These are phyloP conservation scores for Drosophila quinaria DNA, from an alignment of 2,888 invertebrate genomes.

Conservation along the genomic window DNA sequence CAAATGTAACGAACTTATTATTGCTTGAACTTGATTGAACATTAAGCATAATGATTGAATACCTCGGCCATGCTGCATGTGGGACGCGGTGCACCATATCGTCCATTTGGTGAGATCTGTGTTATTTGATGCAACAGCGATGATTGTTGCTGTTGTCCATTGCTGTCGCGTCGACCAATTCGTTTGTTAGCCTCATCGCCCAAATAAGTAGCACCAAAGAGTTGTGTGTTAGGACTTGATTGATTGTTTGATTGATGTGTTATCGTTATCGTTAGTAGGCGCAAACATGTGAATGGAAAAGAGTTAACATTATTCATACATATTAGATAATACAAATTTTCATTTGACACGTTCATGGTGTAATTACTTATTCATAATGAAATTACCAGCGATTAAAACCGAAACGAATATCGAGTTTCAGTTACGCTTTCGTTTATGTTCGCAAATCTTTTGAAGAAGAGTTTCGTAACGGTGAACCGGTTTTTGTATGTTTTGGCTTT, in stretches of 20 bases:
- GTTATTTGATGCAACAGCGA: slow-evolving; percentile 79
- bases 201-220: slow-evolving; percentile 85
- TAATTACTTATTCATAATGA: not conserved
- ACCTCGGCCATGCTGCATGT: slow-evolving; percentile 90
- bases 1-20: not conserved
- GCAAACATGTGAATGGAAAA: slow-evolving; percentile 69
- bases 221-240: slow-evolving; percentile 85
- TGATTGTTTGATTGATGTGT: slow-evolving; percentile 31
- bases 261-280: slow-evolving; percentile 65
- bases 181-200: slow-evolving; percentile 81
- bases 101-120: slow-evolving; percentile 86
- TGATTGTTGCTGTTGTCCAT: slow-evolving; percentile 30
- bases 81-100: slow-evolving; percentile 89
- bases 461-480: too few relatives aligned
- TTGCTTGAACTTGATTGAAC: not conserved
- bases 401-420: too few relatives aligned
- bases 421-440: too few relatives aligned
- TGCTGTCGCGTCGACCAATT: slow-evolving; percentile 49
- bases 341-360: slow-evolving; percentile 27
- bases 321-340: slow-evolving; percentile 9
- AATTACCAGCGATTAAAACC: too few relatives aligned
- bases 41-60: slow-evolving; percentile 58
- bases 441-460: too few relatives aligned
- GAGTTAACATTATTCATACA: slow-evolving; percentile 45
- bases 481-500: too few relatives aligned